phyloP scores from a whole-genome alignment of 2,888 invertebrate genomes.

The Hydropsyche betteni region DNA sequence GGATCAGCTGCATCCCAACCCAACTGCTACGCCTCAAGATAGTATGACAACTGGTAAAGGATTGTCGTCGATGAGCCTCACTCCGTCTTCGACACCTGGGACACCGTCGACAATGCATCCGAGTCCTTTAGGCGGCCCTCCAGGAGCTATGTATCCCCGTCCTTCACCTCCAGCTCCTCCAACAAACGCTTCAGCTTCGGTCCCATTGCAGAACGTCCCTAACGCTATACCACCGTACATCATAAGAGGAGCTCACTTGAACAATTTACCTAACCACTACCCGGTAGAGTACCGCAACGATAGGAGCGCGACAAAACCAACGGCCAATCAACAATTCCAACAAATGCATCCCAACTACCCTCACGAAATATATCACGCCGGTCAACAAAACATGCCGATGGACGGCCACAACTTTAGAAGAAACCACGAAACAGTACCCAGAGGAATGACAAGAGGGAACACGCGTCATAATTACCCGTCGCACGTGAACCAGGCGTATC shows the following conservation, averaged over 20 bases:
- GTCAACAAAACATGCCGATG: conserved; percentile 56
- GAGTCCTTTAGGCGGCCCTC: conserved; percentile 67
- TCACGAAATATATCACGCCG: conserved; percentile 60
- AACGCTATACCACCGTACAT: conserved; percentile 69
- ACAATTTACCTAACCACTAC: conserved; percentile 58
- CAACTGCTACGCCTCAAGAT: conserved; percentile 61
- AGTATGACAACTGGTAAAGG: conserved; percentile 63
- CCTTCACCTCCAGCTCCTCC: conserved; percentile 77
- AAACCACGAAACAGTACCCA: conserved; percentile 53
- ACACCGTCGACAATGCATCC: conserved; percentile 72
- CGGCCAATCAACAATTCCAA: conserved; percentile 55
- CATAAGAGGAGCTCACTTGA: conserved; percentile 62
- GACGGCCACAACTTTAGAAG: conserved; percentile 54
- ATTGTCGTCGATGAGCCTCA: conserved; percentile 71
- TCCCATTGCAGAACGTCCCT: conserved; percentile 66
- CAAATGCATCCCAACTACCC: conserved; percentile 55
- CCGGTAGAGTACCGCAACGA: conserved; percentile 54
- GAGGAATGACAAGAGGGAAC: conserved; percentile 54
- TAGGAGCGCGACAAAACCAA: conserved; percentile 54
- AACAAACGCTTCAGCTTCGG: conserved; percentile 66
- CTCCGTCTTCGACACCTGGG: conserved; percentile 71
- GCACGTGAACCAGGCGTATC: conserved; percentile 59
- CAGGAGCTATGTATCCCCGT: conserved; percentile 67
- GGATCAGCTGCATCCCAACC: conserved; percentile 61
- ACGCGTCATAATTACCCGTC: conserved; percentile 59